phyloP scores from a whole-genome alignment of 2,113 vertebrate genomes.

The Plectropomus leopardus region DNA sequence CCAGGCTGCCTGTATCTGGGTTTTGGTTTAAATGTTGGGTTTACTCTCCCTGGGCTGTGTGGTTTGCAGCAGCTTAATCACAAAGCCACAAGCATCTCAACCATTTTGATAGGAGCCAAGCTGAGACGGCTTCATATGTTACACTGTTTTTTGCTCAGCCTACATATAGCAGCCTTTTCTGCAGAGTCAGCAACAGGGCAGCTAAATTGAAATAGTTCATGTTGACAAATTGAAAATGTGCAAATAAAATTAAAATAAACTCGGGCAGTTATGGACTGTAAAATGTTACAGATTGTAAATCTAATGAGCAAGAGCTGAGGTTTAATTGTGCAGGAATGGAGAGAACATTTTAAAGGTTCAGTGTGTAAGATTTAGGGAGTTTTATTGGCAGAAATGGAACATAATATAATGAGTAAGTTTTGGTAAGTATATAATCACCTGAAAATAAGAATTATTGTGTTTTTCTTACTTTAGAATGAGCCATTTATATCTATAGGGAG shows the following conservation, averaged over 20 bases:
- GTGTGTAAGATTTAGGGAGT: too few relatives aligned
- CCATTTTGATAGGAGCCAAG: conserved; percentile 86
- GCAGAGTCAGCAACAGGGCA: conserved; percentile 72
- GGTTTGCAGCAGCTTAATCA: conserved; percentile 84
- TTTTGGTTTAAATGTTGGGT: conserved; percentile 85
- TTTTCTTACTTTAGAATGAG: too few relatives aligned
- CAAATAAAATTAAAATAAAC: conserved; percentile 67
- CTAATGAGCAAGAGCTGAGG: conserved; percentile 31
- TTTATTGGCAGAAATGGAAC: too few relatives aligned
- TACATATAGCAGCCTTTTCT: conserved; percentile 73
- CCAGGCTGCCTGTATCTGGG: conserved; percentile 83
- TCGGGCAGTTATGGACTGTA: conserved; percentile 28
- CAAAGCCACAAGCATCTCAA: conserved; percentile 83
- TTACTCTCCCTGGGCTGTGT: conserved; percentile 81
- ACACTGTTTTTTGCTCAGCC: conserved; percentile 60
- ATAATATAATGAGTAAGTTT: too few relatives aligned
- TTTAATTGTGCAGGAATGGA: conserved; percentile 37
- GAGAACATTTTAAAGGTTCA: conserved; percentile 1
- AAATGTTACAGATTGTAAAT: conserved; percentile 55
- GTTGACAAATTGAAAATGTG: conserved; percentile 74
- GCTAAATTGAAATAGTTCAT: conserved; percentile 52
- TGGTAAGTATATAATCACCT: too few relatives aligned
- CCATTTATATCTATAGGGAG: too few relatives aligned
- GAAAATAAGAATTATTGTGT: too few relatives aligned
- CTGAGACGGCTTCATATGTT: conserved; percentile 68